phyloP scores from a whole-genome alignment of 2,113 vertebrate species.

The Notothenia coriiceps region DNA sequence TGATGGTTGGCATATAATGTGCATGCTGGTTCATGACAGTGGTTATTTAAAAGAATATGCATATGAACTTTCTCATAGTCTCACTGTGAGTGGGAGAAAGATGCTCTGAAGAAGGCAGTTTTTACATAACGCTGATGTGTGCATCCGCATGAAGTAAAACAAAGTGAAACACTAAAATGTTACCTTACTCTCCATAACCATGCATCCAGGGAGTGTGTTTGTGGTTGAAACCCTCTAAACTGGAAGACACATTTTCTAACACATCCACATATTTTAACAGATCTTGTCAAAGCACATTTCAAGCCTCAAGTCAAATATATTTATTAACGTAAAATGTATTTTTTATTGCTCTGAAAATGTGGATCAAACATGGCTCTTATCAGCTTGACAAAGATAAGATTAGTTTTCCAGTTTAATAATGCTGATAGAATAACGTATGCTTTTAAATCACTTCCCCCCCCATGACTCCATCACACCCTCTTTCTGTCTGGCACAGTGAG shows the following conservation, averaged over 20 bases:
- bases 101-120: constrained; percentile 7
- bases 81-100: neutral
- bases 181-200: neutral
- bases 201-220: constrained; percentile 12
- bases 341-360: neutral
- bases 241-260: constrained; percentile 5
- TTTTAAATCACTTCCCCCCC: constrained; percentile 12
- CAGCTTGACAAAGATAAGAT: constrained; percentile 14
- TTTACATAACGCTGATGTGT: constrained; percentile 11
- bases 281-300: constrained; percentile 7
- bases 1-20: neutral
- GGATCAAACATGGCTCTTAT: constrained; percentile 12
- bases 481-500: constrained; percentile 3
- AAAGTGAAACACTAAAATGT: constrained; percentile 4
- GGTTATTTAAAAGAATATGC: constrained; percentile 13
- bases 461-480: neutral
- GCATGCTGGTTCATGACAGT: neutral
- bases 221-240: neutral
- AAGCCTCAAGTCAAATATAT: neutral
- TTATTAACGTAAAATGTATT: neutral
- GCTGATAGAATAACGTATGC: neutral
- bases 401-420: constrained; percentile 2
- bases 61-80: constrained; percentile 11
- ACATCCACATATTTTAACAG: neutral
- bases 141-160: constrained; percentile 9